Conservation (phyloP, 2,888 invertebrate species). For the Ischnura elegans region DNA sequence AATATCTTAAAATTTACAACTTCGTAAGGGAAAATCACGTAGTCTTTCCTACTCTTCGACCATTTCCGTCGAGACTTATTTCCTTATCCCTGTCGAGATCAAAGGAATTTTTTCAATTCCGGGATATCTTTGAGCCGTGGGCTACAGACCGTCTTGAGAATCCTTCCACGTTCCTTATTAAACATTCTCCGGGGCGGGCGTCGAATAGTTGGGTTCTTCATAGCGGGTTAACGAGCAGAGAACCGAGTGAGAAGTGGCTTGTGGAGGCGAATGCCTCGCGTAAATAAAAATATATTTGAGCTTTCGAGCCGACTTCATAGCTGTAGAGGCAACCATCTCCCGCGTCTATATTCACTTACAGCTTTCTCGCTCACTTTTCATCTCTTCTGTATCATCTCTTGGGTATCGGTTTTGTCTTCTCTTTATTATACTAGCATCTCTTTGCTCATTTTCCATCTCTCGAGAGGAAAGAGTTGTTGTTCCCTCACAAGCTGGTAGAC, state of each 20-base stretch:
- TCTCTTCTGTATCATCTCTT: background rate
- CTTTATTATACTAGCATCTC: background rate
- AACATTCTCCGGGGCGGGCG: background rate
- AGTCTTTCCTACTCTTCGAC: background rate
- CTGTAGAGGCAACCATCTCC: background rate
- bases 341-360: background rate
- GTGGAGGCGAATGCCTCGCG: background rate
- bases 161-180: background rate
- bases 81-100: background rate
- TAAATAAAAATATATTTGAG: background rate
- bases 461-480: background rate
- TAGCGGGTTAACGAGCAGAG: background rate
- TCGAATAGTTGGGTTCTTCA: background rate
- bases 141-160: background rate
- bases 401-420: background rate
- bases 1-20: too few species aligned
- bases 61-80: background rate
- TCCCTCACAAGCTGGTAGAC: background rate
- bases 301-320: background rate
- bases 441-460: background rate
- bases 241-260: background rate
- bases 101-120: conserved; percentile 20
- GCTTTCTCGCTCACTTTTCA: background rate
- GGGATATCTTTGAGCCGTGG: background rate
- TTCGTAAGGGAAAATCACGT: background rate